Conservation (phyloP, 2,888 invertebrate species). For the Drosophila helvetica region DNA sequence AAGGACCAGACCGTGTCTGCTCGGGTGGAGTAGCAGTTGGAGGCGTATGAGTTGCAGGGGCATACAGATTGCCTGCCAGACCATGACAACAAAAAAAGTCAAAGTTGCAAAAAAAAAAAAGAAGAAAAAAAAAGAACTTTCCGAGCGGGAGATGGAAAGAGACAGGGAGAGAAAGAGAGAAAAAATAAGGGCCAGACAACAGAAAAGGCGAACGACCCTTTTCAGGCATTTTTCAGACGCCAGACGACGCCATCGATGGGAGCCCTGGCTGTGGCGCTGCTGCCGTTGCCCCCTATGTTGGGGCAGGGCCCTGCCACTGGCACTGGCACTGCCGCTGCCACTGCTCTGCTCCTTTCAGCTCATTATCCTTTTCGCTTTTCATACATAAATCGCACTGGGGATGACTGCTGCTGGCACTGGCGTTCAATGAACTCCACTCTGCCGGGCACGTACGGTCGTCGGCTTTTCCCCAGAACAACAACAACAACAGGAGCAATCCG, state of each 20-base stretch:
- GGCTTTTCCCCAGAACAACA: conserved; percentile 38
- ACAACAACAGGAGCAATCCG: conserved; percentile 46
- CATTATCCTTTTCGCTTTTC: conserved; percentile 82
- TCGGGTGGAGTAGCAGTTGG: conserved; percentile 10
- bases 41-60: not conserved
- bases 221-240: conserved; percentile 63
- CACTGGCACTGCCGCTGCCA: conserved; percentile 49
- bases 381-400: conserved; percentile 77
- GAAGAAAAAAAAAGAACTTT: conserved; percentile 2
- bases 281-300: conserved; percentile 53
- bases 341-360: conserved; percentile 52
- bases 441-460: conserved; percentile 79
- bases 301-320: conserved; percentile 65
- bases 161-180: conserved; percentile 45
- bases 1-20: conserved; percentile 47
- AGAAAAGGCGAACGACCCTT: conserved; percentile 81
- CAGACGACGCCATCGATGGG: conserved; percentile 66
- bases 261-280: conserved; percentile 4
- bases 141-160: not conserved
- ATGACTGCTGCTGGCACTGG: conserved; percentile 28
- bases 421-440: conserved; percentile 77
- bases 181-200: conserved; percentile 74
- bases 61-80: conserved; percentile 43
- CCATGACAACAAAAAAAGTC: conserved; percentile 67
- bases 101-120: conserved; percentile 62